A percentile compares a stretch with the other conserved stretches of the same genome.
Evolutionary conservation across 2,113 vertebrate genomes (phyloP).

Genomic region (Upupa epops): DNA sequence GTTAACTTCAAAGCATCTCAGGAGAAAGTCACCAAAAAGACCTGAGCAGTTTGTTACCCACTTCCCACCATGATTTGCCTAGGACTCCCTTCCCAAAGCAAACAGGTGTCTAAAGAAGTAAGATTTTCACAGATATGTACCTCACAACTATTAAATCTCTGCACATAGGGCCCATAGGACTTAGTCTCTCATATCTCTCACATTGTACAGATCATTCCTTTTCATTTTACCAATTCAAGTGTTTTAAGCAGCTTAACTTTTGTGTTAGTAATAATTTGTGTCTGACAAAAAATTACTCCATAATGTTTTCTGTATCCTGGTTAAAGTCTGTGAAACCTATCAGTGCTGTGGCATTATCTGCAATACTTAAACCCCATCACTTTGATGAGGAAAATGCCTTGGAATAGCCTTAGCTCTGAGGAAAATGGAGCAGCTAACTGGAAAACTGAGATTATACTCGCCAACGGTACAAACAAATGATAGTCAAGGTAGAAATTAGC

Average conservation of each 20-base stretch:
- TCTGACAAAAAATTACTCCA: not conserved
- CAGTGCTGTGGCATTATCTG: not conserved
- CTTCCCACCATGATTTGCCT: not conserved
- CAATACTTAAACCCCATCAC: not conserved
- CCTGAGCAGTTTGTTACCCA: not conserved
- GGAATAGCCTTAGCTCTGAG: not conserved
- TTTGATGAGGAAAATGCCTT: not conserved
- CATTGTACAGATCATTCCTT: not conserved
- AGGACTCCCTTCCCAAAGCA: not conserved
- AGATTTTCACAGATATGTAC: not conserved
- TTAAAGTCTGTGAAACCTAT: not conserved
- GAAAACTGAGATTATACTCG: conserved; percentile 14
- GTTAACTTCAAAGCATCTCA: not conserved
- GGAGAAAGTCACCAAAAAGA: not conserved
- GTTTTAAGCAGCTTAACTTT: conserved; percentile 11
- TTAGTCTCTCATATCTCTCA: not conserved
- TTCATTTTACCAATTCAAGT: not conserved
- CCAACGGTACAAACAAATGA: not conserved
- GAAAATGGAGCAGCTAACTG: not conserved
- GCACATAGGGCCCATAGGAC: accelerated
- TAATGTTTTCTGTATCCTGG: not conserved
- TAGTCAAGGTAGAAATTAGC: not conserved
- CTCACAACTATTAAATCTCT: not conserved
- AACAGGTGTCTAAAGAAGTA: not conserved
- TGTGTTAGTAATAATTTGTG: not conserved